Evolutionary conservation across 2,113 vertebrate genomes (phyloP).

Genomic region (Australoheros scitulus): DNA sequence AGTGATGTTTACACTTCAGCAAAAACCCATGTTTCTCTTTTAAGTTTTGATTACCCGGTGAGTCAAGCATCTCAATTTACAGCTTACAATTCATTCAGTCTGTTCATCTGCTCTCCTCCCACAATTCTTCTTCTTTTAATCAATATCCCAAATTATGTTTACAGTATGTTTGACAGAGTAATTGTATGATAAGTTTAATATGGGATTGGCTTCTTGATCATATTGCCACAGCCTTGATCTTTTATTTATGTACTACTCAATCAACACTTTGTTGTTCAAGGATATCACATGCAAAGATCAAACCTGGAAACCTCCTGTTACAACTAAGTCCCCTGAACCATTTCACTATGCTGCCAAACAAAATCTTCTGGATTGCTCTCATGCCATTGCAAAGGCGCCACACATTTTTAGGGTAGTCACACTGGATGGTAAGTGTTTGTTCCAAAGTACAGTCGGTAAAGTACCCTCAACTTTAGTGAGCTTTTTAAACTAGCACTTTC

Average conservation of each 20-base stretch:
- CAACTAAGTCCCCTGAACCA: conserved; percentile 34
- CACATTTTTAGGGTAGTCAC: conserved; percentile 6
- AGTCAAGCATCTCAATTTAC: conserved; percentile 1
- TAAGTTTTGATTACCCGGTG: neutral
- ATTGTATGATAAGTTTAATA: neutral
- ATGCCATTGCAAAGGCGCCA: conserved; percentile 37
- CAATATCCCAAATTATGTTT: neutral
- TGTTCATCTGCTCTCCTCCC: neutral
- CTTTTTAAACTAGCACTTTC: neutral
- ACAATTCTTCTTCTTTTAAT: neutral
- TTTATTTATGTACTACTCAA: conserved; percentile 19
- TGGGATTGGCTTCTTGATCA: neutral
- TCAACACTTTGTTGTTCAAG: conserved; percentile 52
- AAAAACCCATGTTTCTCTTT: conserved; percentile 42
- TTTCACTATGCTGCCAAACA: conserved; percentile 40
- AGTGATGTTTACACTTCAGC: conserved; percentile 17
- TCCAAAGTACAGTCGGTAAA: neutral
- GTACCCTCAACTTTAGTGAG: neutral
- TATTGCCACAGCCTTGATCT: conserved; percentile 35
- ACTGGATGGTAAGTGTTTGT: neutral
- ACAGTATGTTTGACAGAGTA: neutral
- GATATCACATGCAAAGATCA: conserved; percentile 30
- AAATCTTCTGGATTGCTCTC: conserved; percentile 47
- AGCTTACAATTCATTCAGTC: neutral
- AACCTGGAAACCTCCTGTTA: conserved; percentile 60